phyloP scores from a whole-genome alignment of 2,888 invertebrate genomes.

The Anaspis maculata region DNA sequence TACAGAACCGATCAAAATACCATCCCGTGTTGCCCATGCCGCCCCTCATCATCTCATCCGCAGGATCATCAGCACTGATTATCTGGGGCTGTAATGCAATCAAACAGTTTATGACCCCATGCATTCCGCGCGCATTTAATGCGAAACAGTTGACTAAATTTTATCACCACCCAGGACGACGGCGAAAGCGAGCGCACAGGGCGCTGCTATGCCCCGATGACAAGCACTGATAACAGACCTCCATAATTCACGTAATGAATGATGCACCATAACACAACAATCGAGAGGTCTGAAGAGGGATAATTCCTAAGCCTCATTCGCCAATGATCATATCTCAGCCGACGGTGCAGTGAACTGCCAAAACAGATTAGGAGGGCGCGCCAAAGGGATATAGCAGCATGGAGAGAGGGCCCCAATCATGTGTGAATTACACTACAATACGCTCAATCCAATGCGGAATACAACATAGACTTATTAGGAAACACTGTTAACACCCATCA shows the following conservation, averaged over 20 bases:
- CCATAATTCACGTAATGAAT: slow-evolving; percentile 11
- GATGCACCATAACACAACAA: slow-evolving; percentile 9
- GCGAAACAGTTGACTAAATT: too few relatives aligned
- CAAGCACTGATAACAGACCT: too few relatives aligned
- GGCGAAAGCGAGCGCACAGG: too few relatives aligned
- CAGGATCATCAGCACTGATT: too few relatives aligned
- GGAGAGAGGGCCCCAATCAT: slow-evolving; percentile 14
- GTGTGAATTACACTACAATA: slow-evolving; percentile 17
- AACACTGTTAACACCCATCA: slow-evolving; percentile 20
- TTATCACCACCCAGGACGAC: too few relatives aligned
- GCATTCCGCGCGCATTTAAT: background rate
- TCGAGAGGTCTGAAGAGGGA: slow-evolving; percentile 15
- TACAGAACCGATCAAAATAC: too few relatives aligned
- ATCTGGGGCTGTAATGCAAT: too few relatives aligned
- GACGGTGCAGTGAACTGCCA: slow-evolving; percentile 12
- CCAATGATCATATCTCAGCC: slow-evolving; percentile 15
- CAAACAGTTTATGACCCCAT: too few relatives aligned
- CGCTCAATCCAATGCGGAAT: slow-evolving; percentile 16
- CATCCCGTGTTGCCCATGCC: too few relatives aligned
- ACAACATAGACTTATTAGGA: slow-evolving; percentile 20
- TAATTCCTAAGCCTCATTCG: slow-evolving; percentile 18
- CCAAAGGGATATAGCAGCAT: slow-evolving; percentile 16
- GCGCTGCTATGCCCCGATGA: too few relatives aligned
- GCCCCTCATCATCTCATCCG: too few relatives aligned
- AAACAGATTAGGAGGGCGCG: slow-evolving; percentile 17